Percentiles rank a stretch among this genome's conserved stretches.
Evolutionary conservation across 2,888 invertebrate genomes (phyloP).

Genomic region (Augochlorella aurata): DNA sequence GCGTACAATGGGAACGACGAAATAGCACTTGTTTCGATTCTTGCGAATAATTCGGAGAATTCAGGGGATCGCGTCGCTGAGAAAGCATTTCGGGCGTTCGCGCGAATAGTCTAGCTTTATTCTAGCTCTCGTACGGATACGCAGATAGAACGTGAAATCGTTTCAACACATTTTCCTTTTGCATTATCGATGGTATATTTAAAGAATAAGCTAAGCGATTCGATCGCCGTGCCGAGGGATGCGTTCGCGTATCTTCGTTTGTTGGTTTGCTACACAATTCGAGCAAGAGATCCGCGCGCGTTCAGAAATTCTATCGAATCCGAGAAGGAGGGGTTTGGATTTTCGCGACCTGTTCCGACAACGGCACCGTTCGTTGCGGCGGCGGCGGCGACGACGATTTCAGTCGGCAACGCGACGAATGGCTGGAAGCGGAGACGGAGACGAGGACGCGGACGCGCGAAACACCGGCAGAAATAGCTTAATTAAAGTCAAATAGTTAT

Average conservation of each 20-base stretch:
- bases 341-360: neutral
- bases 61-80: too few relatives aligned
- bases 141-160: neutral
- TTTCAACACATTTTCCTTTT: neutral
- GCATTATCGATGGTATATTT: too few relatives aligned
- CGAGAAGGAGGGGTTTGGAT: neutral
- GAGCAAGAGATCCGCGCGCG: neutral
- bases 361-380: neutral
- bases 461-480: slow-evolving; percentile 35
- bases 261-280: neutral
- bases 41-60: too few relatives aligned
- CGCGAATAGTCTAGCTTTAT: too few relatives aligned
- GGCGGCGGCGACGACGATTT: neutral
- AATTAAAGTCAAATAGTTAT: slow-evolving; percentile 60
- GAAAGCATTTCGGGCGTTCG: too few relatives aligned
- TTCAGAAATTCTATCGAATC: neutral
- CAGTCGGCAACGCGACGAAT: neutral
- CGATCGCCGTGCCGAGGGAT: too few relatives aligned
- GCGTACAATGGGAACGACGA: too few relatives aligned
- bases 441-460: neutral
- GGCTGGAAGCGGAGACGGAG: neutral
- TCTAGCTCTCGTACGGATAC: too few relatives aligned
- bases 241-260: too few relatives aligned
- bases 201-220: too few relatives aligned
- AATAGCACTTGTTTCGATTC: too few relatives aligned